phyloP scores from a whole-genome alignment of 1,140 invertebrate genomes.

The Piezodorus guildinii region DNA sequence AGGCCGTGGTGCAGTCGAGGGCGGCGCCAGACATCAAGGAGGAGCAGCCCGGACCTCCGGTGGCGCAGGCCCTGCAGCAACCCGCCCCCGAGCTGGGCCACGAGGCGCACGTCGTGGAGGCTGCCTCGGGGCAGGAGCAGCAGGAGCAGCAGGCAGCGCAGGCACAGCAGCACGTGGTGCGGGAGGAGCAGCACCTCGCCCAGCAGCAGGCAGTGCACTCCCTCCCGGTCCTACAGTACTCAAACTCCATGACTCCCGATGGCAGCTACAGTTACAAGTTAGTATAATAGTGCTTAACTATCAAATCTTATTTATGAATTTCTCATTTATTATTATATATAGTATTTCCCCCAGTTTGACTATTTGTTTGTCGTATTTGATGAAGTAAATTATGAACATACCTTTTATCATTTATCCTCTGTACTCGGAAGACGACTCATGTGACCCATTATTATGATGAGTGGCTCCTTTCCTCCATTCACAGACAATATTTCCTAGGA shows the following conservation, averaged over 20 bases:
- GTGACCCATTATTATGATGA: too few relatives aligned
- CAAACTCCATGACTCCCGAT: conserved; percentile 24
- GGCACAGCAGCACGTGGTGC: background rate
- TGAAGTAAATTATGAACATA: too few relatives aligned
- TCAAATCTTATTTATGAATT: background rate
- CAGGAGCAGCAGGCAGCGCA: background rate
- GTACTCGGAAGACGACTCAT: too few relatives aligned
- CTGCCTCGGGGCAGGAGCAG: background rate
- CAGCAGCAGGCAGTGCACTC: conserved; percentile 11
- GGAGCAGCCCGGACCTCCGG: background rate
- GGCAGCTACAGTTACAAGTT: conserved; percentile 28
- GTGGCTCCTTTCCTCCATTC: too few relatives aligned
- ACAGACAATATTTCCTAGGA: too few relatives aligned
- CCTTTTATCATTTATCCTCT: too few relatives aligned
- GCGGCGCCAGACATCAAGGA: background rate
- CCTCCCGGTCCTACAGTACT: conserved; percentile 22
- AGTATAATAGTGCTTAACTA: conserved; percentile 29
- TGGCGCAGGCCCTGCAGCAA: background rate
- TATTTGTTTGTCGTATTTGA: too few relatives aligned
- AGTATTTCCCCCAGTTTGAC: too few relatives aligned
- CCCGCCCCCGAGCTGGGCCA: background rate
- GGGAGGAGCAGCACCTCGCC: background rate
- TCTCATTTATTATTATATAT: too few relatives aligned
- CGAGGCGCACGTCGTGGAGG: too few relatives aligned
- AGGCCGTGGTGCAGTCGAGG: background rate